A percentile compares a stretch with the other conserved stretches of the same genome.
phyloP scores from a whole-genome alignment of 2,797 vertebrate genomes.

The Natrix natrix region DNA sequence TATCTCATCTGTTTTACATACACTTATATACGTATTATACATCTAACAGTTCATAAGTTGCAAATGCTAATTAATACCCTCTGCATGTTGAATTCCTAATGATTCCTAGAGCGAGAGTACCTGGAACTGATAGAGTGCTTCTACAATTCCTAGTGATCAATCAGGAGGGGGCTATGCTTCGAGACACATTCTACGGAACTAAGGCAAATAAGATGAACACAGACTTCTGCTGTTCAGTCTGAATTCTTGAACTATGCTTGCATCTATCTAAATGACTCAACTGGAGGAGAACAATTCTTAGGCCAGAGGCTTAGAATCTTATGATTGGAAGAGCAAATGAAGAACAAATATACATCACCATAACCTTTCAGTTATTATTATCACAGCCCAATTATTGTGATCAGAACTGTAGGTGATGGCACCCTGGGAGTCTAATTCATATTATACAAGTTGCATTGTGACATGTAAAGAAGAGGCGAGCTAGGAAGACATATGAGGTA shows the following conservation, averaged over 20 bases:
- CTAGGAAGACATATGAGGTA: not conserved
- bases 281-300: not conserved
- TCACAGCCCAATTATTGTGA: not conserved
- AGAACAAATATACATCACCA: not conserved
- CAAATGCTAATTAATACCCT: not conserved
- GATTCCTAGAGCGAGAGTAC: not conserved
- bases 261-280: not conserved
- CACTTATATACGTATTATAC: too few species aligned
- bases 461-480: not conserved
- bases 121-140: not conserved
- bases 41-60: not conserved
- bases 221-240: not conserved
- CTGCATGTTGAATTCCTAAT: not conserved
- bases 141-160: not conserved
- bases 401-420: not conserved
- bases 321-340: not conserved
- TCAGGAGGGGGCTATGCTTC: not conserved
- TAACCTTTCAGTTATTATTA: conserved; percentile 6
- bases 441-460: not conserved
- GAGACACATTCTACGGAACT: not conserved
- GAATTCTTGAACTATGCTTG: not conserved
- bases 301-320: not conserved
- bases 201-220: not conserved
- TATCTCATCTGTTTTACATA: too few species aligned
- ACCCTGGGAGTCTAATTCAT: not conserved